These are phyloP conservation scores for Campopleginae sp. DNA, from an alignment of 2,888 invertebrate genomes.

Conservation along the genomic window DNA sequence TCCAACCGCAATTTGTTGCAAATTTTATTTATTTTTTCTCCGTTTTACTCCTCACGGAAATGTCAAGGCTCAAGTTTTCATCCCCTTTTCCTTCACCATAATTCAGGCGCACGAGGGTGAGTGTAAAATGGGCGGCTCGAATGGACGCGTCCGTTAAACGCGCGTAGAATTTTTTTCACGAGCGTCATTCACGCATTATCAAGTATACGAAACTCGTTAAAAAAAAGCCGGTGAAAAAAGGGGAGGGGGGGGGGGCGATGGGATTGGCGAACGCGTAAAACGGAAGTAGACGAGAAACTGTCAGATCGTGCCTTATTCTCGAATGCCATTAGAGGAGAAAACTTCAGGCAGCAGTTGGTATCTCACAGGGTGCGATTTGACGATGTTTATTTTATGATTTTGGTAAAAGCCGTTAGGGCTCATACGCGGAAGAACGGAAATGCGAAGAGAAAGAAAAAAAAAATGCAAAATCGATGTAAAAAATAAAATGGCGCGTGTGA, in stretches of 20 bases:
- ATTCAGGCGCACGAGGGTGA: background rate
- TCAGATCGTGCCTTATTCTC: constrained; percentile 1
- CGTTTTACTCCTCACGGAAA: background rate
- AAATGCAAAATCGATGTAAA: background rate
- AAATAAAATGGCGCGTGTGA: constrained; percentile 6
- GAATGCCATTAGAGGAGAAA: constrained; percentile 1
- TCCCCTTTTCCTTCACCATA: background rate
- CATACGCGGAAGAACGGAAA: background rate
- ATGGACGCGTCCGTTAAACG: background rate
- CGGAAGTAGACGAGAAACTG: constrained; percentile 20
- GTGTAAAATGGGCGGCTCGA: constrained; percentile 6
- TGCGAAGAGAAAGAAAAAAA: background rate
- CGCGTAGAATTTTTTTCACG: constrained; percentile 22
- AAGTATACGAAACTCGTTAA: background rate
- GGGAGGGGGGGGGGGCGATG: background rate
- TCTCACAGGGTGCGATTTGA: constrained; percentile 30
- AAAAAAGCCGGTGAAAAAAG: background rate
- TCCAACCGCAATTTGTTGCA: too few relatives aligned
- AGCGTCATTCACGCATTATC: background rate
- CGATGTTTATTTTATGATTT: constrained; percentile 40
- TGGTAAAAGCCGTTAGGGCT: background rate
- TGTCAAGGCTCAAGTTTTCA: background rate
- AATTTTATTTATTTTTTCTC: background rate
- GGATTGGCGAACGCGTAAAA: background rate
- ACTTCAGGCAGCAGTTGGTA: constrained; percentile 28